Evolutionary conservation across 2,888 invertebrate species (phyloP).

Genomic region (Erannis defoliaria): DNA sequence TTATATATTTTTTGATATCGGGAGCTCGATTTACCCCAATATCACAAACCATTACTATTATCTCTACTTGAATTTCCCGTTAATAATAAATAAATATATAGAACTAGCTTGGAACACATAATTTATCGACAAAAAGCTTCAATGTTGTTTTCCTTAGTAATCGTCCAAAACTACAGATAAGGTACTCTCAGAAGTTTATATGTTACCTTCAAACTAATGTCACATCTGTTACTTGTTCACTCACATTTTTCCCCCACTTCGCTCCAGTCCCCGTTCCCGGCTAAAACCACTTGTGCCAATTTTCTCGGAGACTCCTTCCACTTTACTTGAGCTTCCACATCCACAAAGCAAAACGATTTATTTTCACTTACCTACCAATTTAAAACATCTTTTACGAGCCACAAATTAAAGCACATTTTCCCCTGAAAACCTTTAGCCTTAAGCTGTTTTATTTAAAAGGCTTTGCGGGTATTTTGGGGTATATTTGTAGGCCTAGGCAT

Average conservation of each 20-base stretch:
- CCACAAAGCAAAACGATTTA: slow-evolving; percentile 63
- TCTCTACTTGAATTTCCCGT: too few species aligned
- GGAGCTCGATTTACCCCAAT: too few species aligned
- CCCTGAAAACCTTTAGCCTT: slow-evolving; percentile 33
- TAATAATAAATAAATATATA: too few species aligned
- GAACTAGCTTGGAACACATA: too few species aligned
- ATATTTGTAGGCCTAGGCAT: slow-evolving; percentile 78
- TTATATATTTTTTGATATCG: too few species aligned
- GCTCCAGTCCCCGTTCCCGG: slow-evolving; percentile 67
- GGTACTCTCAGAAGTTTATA: slow-evolving; percentile 37
- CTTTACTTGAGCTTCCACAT: slow-evolving; percentile 79
- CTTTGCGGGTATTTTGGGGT: slow-evolving; percentile 60
- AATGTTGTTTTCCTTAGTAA: not conserved
- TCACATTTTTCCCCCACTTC: slow-evolving; percentile 58
- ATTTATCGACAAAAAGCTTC: too few species aligned
- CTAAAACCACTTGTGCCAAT: slow-evolving; percentile 87
- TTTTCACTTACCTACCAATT: slow-evolving; percentile 55
- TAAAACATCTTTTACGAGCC: slow-evolving; percentile 57
- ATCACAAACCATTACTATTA: too few species aligned
- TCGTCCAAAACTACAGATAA: not conserved
- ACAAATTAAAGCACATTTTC: slow-evolving; percentile 61
- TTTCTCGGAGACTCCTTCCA: slow-evolving; percentile 84
- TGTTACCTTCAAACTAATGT: not conserved
- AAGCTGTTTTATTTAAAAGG: slow-evolving; percentile 25
- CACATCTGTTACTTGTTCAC: slow-evolving; percentile 30